Evolutionary conservation across 2,888 invertebrate species (phyloP), one percentile per base, ranked within the genome.

Genomic region (Patella caerulea): DNA sequence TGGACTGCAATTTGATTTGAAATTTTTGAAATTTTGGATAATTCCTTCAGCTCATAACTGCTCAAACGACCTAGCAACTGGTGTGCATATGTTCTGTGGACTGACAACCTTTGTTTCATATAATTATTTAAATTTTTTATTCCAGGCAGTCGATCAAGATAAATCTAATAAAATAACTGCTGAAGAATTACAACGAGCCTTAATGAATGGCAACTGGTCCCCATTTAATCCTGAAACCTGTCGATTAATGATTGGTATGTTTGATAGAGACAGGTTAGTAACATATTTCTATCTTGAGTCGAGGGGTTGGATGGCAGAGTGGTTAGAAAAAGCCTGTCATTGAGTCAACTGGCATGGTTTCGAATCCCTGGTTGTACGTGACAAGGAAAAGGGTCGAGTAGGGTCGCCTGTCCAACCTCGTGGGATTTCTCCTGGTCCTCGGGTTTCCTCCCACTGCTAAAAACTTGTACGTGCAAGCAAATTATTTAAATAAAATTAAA

Each of bases 231-330:
- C 84, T 45, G 91, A 91, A 78, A 92, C 92, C 0, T 92, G 91
- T 81, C 83, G 91, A 55, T 86, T 92, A 15, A 92, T 92, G 91
- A 89, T 92, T 72, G 91, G 91, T 73, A 92, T 92, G 92, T 92
- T 92, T 87, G 92, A 92, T 81, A 85, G 80, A 77, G 88, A 90
- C 83, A 87, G 87, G 91, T 91, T 78, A 80, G 85, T 76, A 45
- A 45, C 45, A 45, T 45, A 45, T 45, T 45, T 45, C 5, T 45
- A 45, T 45, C 9, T 45, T 45, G 34, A 45, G 45, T 45, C 9
- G 45, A 7, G 29, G 29, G 29, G 29, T 2, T 29, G 29, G 3
- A 29, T 29, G 29, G 29, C 29, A 2, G 29, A 29, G 29, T 29
- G 29, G 29, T 29, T 29, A 29, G 29, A 2, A 29, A 29, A 29